phyloP scores from a whole-genome alignment of 2,888 invertebrate genomes.

The Andrena camellia region DNA sequence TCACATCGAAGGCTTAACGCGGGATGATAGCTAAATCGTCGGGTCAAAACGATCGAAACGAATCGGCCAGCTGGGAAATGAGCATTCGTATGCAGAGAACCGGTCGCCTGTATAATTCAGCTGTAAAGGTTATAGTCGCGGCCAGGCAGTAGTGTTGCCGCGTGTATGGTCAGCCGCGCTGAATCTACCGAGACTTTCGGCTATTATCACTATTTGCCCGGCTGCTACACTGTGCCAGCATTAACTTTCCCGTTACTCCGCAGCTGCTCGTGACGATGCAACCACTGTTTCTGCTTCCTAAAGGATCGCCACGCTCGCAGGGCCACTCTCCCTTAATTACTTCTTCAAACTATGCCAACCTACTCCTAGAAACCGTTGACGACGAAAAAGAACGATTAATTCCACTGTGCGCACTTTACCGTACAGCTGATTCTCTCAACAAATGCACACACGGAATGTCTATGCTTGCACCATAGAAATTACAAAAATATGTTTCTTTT shows the following conservation, averaged over 20 bases:
- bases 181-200: conserved; percentile 58
- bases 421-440: too few relatives aligned
- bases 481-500: too few relatives aligned
- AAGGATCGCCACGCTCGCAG: conserved; percentile 38
- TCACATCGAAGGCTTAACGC: conserved; percentile 19
- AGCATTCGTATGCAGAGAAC: conserved; percentile 46
- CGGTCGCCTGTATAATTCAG: conserved; percentile 62
- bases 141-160: conserved; percentile 46
- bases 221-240: conserved; percentile 46
- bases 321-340: conserved; percentile 46
- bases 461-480: too few relatives aligned
- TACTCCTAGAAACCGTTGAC: conserved; percentile 7
- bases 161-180: conserved; percentile 45
- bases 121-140: conserved; percentile 38
- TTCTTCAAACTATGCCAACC: background rate
- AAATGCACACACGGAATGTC: too few relatives aligned
- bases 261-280: conserved; percentile 54
- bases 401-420: background rate
- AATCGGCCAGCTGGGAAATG: conserved; percentile 50
- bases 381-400: background rate
- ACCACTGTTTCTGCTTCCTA: conserved; percentile 43
- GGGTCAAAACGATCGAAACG: conserved; percentile 46
- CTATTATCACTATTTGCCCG: conserved; percentile 65
- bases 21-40: conserved; percentile 34
- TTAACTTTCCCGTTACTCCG: conserved; percentile 61